Base-by-base conservation (phyloP, 2,888 invertebrate species). In the Alloscopus bannaensis region DNA sequence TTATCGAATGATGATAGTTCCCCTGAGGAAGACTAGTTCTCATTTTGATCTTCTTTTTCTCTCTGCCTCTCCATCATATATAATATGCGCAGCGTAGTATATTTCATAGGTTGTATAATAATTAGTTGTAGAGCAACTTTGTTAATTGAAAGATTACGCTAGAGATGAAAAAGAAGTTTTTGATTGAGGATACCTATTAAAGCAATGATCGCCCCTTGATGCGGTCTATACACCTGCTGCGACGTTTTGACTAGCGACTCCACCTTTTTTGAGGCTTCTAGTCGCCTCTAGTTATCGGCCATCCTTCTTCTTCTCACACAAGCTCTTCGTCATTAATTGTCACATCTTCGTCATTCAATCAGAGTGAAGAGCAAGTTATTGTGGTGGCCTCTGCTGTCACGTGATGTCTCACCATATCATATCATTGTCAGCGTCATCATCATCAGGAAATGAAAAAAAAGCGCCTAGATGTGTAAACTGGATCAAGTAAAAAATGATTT, bases 61-160 rank as follows among this genome's bases (percentile, higher is more conserved):
- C 1, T 36, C 16, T 60, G 42, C 40, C 1, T 50, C 3, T 50
- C 24, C 22, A 22, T 22, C 20, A 3, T 16, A 50, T 24, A 50
- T 45, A 45, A 45, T 45, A 45, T 16, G n/a, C 26, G 55, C 16
- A 1, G 55, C 26, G 55, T 22, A 16, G 18, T n/a, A n/a, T n/a
- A n/a, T n/a, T n/a, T n/a, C n/a, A n/a, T n/a, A n/a, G n/a, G 20
- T 31, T 70, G 24, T 60, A 60, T 29, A 47, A 70, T 71, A 59
- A 71, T 71, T 71, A 71, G 71, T 71, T 47, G 29, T 28, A 31
- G 62, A 60, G 71, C 62, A 69, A 40, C 64, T 71, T 52, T 71
- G 71, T 62, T 62, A 71, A 71, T 71, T 71, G 71, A 71, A 71
- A 50, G 71, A 71, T 71, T 60, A 60, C 18, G 60, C 36, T 31